Evolutionary conservation across 1,140 invertebrate species (phyloP).

Genomic region (Cyrtorhinus lividipennis): DNA sequence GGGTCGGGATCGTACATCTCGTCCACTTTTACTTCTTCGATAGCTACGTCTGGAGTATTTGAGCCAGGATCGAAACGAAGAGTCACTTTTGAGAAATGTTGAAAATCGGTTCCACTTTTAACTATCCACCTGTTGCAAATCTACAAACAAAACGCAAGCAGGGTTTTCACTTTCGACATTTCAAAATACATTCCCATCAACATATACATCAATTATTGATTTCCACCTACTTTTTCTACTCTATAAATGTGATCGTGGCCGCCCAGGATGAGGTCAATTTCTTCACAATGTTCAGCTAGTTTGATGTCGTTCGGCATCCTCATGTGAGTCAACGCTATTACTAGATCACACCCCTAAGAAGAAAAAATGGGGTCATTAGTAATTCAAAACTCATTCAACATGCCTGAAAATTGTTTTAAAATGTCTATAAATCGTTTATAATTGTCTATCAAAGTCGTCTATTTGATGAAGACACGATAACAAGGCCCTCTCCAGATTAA

Average conservation of each 20-base stretch:
- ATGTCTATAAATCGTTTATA: too few relatives aligned
- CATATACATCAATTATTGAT: too few relatives aligned
- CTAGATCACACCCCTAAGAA: conserved; percentile 63
- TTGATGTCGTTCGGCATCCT: conserved; percentile 72
- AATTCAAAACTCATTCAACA: too few relatives aligned
- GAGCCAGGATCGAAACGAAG: conserved; percentile 43
- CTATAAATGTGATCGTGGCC: conserved; percentile 77
- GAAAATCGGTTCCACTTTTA: conserved; percentile 84
- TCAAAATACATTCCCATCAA: too few relatives aligned
- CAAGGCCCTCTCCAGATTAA: too few relatives aligned
- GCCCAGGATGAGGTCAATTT: conserved; percentile 76
- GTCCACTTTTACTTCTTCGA: conserved; percentile 56
- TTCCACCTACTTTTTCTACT: conserved; percentile 40
- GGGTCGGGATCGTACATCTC: conserved; percentile 52
- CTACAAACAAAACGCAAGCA: conserved; percentile 28
- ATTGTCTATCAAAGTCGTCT: too few relatives aligned
- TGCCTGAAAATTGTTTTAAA: too few relatives aligned
- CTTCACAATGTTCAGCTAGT: conserved; percentile 58
- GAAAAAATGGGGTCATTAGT: too few relatives aligned
- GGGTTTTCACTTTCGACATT: neutral
- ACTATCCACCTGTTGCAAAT: conserved; percentile 69
- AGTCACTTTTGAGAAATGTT: conserved; percentile 67
- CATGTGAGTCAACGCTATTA: conserved; percentile 87
- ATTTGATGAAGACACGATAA: too few relatives aligned
- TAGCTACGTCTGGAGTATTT: conserved; percentile 34